Conservation (phyloP, 2,113 vertebrate genomes). For the Xiphias gladius region DNA sequence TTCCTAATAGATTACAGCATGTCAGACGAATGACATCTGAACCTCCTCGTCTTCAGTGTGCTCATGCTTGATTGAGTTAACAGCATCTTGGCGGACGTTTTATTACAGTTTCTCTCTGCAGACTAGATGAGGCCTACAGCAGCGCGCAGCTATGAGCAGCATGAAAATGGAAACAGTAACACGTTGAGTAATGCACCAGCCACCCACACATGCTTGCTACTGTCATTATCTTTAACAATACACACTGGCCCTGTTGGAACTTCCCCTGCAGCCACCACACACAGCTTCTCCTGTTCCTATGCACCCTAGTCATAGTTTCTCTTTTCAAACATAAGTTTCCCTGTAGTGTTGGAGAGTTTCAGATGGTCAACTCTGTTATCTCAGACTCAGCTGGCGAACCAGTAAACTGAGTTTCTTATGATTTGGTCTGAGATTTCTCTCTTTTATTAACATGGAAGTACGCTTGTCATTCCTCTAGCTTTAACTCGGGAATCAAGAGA, state of each 20-base stretch:
- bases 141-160: slow-evolving; percentile 30
- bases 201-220: slow-evolving; percentile 14
- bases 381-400: slow-evolving; percentile 10
- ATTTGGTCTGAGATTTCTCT: slow-evolving; percentile 8
- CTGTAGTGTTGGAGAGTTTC: slow-evolving; percentile 4
- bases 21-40: slow-evolving; percentile 38
- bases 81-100: slow-evolving; percentile 39
- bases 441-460: background rate
- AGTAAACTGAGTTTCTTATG: background rate
- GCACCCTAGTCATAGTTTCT: background rate
- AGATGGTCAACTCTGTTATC: slow-evolving; percentile 8
- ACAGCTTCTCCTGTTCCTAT: slow-evolving; percentile 3
- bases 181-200: slow-evolving; percentile 47
- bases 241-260: slow-evolving; percentile 24
- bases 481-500: slow-evolving; percentile 3
- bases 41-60: slow-evolving; percentile 27
- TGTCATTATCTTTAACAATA: slow-evolving; percentile 59
- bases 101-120: slow-evolving; percentile 37
- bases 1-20: slow-evolving; percentile 41
- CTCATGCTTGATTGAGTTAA: slow-evolving; percentile 46
- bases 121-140: slow-evolving; percentile 13
- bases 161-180: slow-evolving; percentile 36
- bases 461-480: background rate
- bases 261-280: slow-evolving; percentile 24
- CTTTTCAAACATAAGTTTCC: slow-evolving; percentile 3